Base-by-base conservation (phyloP, 2,888 invertebrate species). In the Meiosimyza decipiens region DNA sequence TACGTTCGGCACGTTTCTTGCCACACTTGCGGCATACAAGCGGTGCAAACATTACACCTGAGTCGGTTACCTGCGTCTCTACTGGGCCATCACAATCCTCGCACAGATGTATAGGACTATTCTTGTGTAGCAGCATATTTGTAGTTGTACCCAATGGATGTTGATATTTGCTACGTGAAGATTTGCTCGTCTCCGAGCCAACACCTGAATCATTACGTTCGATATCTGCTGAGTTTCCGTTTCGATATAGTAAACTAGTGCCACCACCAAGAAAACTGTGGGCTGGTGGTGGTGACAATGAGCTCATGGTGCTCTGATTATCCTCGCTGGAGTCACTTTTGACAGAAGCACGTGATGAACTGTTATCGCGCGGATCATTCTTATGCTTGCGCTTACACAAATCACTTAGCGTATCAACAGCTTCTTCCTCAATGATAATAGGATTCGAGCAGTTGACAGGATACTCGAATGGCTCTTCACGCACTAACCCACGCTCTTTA, bases 161-260 rank as follows among this genome's bases (percentile, higher is more conserved):
- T 88, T 92, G 90, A 79, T 92, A 90, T 84, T 92, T 90, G 84
- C 93, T 94, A 80, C 95, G 90, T 71, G 94, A 94, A 72, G 94
- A 93, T 85, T 95, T 95, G 84, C 95, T 95, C 9, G 96, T 96
- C 86, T 96, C 96, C 5, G 95, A 95, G 65, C 96, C 96, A 2
- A 96, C 96, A 3, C 96, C 97, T 18, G 96, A 96, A 86, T 96
- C 96, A 82, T 96, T 96, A 77, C 97, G 90, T 88, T 96, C 96
- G 78, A 96, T 93, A 85, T 96, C 95, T 72, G 83, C 84, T n/a
- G 80, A 76, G 6, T 80, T 72, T 59, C 80, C 78, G 80, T 91
- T 91, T 79, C 91, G 91, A 15, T 88, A 82, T 6, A 79, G 76
- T 28, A 77, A 22, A 12, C 77, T 76, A 28, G 62, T 70, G 16